These are phyloP conservation scores for Sylvilagus bachmani DNA, from an alignment of 2,113 vertebrate species.

Conservation along the genomic window DNA sequence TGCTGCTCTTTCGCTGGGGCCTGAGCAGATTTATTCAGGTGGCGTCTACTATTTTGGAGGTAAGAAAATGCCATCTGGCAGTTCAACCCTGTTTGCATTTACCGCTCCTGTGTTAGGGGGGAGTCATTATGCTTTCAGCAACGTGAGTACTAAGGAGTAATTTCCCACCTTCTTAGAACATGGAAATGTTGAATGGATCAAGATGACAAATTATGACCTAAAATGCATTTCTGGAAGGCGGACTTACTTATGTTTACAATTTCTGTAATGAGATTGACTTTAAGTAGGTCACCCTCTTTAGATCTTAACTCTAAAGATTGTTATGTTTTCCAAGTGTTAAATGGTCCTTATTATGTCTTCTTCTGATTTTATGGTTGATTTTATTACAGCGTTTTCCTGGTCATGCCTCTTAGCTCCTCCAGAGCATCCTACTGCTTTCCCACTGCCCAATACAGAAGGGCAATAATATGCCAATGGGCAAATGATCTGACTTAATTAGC, in stretches of 20 bases:
- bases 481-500: constrained; percentile 69
- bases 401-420: not conserved
- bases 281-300: constrained; percentile 4
- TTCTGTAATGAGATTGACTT: constrained; percentile 51
- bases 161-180: constrained; percentile 34
- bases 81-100: not conserved
- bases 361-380: constrained; percentile 52
- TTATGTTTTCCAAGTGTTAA: constrained; percentile 45
- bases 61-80: constrained; percentile 75
- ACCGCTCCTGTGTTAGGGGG: not conserved
- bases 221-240: not conserved
- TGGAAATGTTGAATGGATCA: constrained; percentile 16
- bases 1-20: constrained; percentile 80
- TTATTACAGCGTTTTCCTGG: constrained; percentile 27
- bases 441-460: not conserved
- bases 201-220: not conserved
- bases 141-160: not conserved
- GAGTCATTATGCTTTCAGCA: not conserved
- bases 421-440: constrained; percentile 31
- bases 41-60: constrained; percentile 93
- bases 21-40: constrained; percentile 87
- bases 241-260: constrained; percentile 45
- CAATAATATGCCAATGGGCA: constrained; percentile 36
- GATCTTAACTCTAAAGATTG: constrained; percentile 48
- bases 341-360: not conserved